phyloP scores from a whole-genome alignment of 2,888 invertebrate species.

The Dorcus parallelipipedus region DNA sequence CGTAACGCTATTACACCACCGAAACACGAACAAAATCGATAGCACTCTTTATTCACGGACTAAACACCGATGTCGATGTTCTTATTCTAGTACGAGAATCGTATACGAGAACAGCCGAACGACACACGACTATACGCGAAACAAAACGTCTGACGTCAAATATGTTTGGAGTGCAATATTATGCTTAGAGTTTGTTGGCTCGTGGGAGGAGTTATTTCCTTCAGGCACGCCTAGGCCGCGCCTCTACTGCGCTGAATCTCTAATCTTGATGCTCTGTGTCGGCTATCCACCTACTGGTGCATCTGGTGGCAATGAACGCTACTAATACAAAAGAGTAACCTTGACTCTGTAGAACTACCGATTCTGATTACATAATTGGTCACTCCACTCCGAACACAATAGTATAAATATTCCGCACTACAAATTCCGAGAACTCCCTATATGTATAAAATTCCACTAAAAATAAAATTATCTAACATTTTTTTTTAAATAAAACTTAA shows the following conservation, averaged over 20 bases:
- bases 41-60: constrained; percentile 35
- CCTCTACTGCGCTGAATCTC: constrained; percentile 29
- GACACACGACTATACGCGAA: constrained; percentile 31
- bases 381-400: background rate
- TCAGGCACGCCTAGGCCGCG: constrained; percentile 33
- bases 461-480: no score
- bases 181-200: constrained; percentile 41
- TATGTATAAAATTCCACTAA: no score
- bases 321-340: constrained; percentile 41
- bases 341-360: constrained; percentile 37
- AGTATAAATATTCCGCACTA: no score
- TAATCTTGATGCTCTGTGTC: constrained; percentile 12
- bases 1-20: constrained; percentile 13
- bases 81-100: constrained; percentile 42
- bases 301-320: constrained; percentile 41
- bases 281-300: constrained; percentile 34
- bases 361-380: constrained; percentile 18
- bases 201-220: constrained; percentile 30
- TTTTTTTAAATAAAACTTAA: no score
- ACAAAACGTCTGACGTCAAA: constrained; percentile 32
- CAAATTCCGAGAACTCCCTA: no score
- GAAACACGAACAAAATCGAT: constrained; percentile 30
- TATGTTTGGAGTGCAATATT: constrained; percentile 34
- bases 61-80: constrained; percentile 36
- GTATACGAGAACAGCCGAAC: constrained; percentile 33